These are phyloP conservation scores for Whitmania pigra DNA, from an alignment of 1,140 invertebrate species.

Conservation along the genomic window DNA sequence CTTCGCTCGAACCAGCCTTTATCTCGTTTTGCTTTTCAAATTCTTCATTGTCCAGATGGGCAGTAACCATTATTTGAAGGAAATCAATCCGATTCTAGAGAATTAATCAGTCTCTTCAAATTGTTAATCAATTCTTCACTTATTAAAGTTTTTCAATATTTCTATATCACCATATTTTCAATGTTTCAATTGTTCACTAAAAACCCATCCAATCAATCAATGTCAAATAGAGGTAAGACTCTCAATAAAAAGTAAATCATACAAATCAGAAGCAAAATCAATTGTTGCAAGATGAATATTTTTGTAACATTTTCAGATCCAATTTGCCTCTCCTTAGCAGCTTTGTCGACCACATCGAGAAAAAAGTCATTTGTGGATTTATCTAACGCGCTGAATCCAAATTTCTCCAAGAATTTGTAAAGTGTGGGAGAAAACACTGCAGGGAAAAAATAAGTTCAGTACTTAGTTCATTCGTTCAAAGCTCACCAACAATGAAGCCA, in stretches of 20 bases:
- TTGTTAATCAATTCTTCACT: too few species aligned
- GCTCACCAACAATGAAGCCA: too few species aligned
- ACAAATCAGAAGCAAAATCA: too few species aligned
- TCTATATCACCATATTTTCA: too few species aligned
- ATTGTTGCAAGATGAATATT: not conserved
- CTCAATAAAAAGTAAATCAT: too few species aligned
- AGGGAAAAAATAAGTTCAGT: slow-evolving; percentile 3
- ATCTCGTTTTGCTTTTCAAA: not conserved
- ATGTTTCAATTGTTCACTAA: too few species aligned
- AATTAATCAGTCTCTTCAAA: too few species aligned
- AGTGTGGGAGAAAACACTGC: slow-evolving; percentile 5
- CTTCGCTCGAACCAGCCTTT: not conserved
- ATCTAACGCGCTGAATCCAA: not conserved
- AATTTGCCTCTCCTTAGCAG: not conserved
- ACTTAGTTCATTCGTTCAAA: too few species aligned
- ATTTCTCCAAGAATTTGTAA: slow-evolving; percentile 9
- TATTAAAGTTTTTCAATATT: too few species aligned
- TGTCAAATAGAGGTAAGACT: too few species aligned
- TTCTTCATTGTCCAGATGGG: slow-evolving; percentile 23
- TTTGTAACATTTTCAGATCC: not conserved
- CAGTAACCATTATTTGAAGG: slow-evolving; percentile 27
- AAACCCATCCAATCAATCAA: too few species aligned
- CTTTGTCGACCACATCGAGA: slow-evolving; percentile 2
- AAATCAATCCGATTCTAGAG: slow-evolving; percentile 25
- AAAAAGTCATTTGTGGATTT: not conserved